These are phyloP conservation scores for Semaprochilodus insignis DNA, from an alignment of 2,797 vertebrate species.

Conservation along the genomic window DNA sequence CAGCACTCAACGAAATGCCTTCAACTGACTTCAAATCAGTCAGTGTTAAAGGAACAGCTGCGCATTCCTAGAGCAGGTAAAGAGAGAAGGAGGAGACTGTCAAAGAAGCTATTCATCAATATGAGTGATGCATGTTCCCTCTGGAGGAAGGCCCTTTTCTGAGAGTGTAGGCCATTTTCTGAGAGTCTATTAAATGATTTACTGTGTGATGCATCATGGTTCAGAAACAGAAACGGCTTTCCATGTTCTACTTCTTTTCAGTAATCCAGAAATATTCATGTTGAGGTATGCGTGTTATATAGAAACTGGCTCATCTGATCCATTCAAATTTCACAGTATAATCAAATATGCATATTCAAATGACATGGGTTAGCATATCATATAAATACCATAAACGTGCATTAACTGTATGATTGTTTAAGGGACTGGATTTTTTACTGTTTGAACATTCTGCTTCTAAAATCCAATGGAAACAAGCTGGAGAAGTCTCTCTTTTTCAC, in stretches of 20 bases:
- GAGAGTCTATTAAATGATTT: not conserved
- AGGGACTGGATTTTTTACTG: not conserved
- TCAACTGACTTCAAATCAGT: conserved; percentile 37
- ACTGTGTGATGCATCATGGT: not conserved
- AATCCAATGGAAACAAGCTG: not conserved
- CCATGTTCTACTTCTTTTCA: not conserved
- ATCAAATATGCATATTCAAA: not conserved
- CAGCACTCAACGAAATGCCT: conserved; percentile 18
- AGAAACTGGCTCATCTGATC: not conserved
- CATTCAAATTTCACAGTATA: no score
- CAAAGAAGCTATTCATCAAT: not conserved
- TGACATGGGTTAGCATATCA: not conserved
- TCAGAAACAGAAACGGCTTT: not conserved
- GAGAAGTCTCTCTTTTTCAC: not conserved
- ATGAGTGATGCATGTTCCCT: not conserved
- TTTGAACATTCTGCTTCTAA: not conserved
- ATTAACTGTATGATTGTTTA: not conserved
- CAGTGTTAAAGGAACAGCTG: conserved; percentile 30
- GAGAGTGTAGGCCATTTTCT: not conserved
- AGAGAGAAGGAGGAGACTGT: conserved; percentile 6
- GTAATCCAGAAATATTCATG: not conserved
- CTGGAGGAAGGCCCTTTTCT: not conserved
- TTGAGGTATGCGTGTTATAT: not conserved
- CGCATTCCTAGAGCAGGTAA: conserved; percentile 35
- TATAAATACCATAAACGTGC: not conserved